phyloP scores from a whole-genome alignment of 1,140 invertebrate genomes.

The Rhyacophila brunnea region DNA sequence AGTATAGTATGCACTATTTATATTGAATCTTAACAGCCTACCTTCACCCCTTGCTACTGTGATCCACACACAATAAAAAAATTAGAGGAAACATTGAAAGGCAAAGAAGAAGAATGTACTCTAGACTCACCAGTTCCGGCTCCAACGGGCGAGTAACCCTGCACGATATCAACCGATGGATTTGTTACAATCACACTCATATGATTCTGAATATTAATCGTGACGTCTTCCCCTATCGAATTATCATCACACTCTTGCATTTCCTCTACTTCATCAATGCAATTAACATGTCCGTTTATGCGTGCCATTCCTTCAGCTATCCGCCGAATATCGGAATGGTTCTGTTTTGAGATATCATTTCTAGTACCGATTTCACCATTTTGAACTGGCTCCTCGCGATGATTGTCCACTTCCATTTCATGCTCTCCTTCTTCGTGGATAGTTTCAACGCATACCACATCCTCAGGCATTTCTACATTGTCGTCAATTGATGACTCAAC shows the following conservation, averaged over 20 bases:
- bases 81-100: too few relatives aligned
- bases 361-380: slow-evolving; percentile 37
- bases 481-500: slow-evolving; percentile 40
- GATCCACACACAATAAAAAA: too few relatives aligned
- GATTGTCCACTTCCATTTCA: slow-evolving; percentile 41
- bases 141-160: slow-evolving; percentile 44
- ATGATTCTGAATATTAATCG: slow-evolving; percentile 34
- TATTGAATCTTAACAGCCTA: too few relatives aligned
- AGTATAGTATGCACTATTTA: too few relatives aligned
- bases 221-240: slow-evolving; percentile 43
- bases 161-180: slow-evolving; percentile 61
- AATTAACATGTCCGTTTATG: slow-evolving; percentile 31
- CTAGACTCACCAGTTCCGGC: slow-evolving; percentile 13
- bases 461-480: slow-evolving; percentile 42
- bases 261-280: slow-evolving; percentile 27
- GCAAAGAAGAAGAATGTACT: too few relatives aligned
- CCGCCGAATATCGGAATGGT: slow-evolving; percentile 44
- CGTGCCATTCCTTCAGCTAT: slow-evolving; percentile 51
- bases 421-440: slow-evolving; percentile 41
- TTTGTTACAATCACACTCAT: slow-evolving; percentile 66
- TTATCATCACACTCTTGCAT: slow-evolving; percentile 44
- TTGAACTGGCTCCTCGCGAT: slow-evolving; percentile 50
- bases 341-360: slow-evolving; percentile 15
- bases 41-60: too few relatives aligned
- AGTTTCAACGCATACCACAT: slow-evolving; percentile 19